A percentile compares a stretch with the other conserved stretches of the same genome.
phyloP scores from a whole-genome alignment of 2,797 vertebrate genomes.

The Channa striata region DNA sequence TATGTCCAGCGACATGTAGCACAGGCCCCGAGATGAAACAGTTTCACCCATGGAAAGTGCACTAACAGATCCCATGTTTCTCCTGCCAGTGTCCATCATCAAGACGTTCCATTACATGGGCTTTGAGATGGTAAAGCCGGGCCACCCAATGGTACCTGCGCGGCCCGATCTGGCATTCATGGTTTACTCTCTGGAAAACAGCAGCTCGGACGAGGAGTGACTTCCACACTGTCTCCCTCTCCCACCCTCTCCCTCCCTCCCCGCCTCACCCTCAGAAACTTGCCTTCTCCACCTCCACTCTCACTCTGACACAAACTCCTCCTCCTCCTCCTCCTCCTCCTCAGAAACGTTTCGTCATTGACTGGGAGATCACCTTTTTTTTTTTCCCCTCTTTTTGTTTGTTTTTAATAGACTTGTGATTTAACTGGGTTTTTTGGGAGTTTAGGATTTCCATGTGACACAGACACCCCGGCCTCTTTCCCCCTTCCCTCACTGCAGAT shows the following conservation, averaged over 20 bases:
- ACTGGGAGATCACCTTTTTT: constrained; percentile 26
- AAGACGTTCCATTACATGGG: constrained; percentile 96
- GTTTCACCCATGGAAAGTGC: too few relatives aligned
- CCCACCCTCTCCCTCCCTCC: background rate
- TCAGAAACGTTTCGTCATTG: constrained; percentile 9
- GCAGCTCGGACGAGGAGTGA: constrained; percentile 87
- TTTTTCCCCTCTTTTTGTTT: background rate
- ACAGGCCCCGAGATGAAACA: too few relatives aligned
- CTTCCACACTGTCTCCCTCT: constrained; percentile 22
- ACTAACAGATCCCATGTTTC: background rate
- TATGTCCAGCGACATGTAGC: too few relatives aligned
- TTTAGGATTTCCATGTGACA: constrained; percentile 29
- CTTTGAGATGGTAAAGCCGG: constrained; percentile 94
- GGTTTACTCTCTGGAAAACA: constrained; percentile 92
- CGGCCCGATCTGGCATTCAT: constrained; percentile 94
- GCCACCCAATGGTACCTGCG: constrained; percentile 89
- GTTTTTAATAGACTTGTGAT: constrained; percentile 27
- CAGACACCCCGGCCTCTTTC: background rate
- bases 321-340: background rate
- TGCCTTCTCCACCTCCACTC: background rate
- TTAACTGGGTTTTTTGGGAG: constrained; percentile 10
- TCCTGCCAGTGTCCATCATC: constrained; percentile 87
- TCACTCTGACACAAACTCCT: constrained; percentile 9
- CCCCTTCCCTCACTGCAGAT: constrained; percentile 9
- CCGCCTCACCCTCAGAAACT: background rate